Base-by-base conservation (phyloP, 2,113 vertebrate genomes). In the Casuarius casuarius region DNA sequence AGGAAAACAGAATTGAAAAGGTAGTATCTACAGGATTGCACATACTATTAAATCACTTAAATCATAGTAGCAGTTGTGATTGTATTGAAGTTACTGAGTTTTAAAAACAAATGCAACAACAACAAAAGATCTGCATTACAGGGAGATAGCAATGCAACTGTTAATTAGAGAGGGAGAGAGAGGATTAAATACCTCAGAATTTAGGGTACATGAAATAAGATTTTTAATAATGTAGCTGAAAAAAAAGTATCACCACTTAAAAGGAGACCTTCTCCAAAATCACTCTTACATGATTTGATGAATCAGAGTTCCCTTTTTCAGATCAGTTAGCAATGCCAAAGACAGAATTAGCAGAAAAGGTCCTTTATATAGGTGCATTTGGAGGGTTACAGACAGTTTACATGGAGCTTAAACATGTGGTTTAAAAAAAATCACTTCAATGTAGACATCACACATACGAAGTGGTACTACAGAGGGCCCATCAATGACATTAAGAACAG, bases 1-100 rank as follows among this genome's bases (percentile, higher is more conserved):
- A 99, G 96, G 99, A 99, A 96, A 98, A 97, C 91, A 98, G 97
- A 94, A 95, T 98, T 51, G 97, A 98, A 95, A 99, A 99, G 99
- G 99, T 99, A 98, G 11, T 16, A 5, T 56, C 82, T 86, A 72
- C 51, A 59, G 5, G 62, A 40, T 7, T 18, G 12, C 11, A 15
- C 11, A n/a, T 29, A n/a, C 18, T 46, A 7, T 21, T 63, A 44
- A 3, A 52, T 51, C 35, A 59, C 11, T 20, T 75, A 17, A n/a
- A 28, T 48, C 56, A 40, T n/a, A 56, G 20, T 22, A 75, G 31
- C 19, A 40, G 17, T 23, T 67, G n/a, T 3, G 26, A 79, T 62
- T 79, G 35, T 83, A 19, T 46, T 73, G 31, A 91, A 48, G 28
- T 83, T 74, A n/a, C 0, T 31, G 54, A 93, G 23, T 63, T 38